A percentile compares a stretch with the other conserved stretches of the same genome.
Conservation (phyloP, 2,888 invertebrate species). For the Ennomos quercinarius region DNA sequence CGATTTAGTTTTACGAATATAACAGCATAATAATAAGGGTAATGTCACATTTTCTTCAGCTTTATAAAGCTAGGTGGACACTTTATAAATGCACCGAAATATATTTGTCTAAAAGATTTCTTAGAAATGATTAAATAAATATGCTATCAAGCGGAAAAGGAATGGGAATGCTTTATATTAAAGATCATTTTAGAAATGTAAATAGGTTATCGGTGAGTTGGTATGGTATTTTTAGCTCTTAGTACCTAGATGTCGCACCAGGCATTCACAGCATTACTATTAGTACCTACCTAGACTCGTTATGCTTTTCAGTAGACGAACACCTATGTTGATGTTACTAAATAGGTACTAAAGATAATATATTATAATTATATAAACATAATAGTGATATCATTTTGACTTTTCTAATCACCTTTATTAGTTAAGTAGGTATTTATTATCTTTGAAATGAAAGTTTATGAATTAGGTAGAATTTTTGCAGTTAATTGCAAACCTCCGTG, state of each 20-base stretch:
- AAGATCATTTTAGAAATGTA: slow-evolving; percentile 21
- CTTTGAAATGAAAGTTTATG: slow-evolving; percentile 39
- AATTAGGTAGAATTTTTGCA: slow-evolving; percentile 30
- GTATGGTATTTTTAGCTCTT: slow-evolving; percentile 6
- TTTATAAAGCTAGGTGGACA: slow-evolving; percentile 11
- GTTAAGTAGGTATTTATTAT: slow-evolving; percentile 39
- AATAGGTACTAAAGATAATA: slow-evolving; percentile 46
- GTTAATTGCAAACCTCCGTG: slow-evolving; percentile 26
- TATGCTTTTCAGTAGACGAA: slow-evolving; percentile 14
- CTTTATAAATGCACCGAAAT: slow-evolving; percentile 14
- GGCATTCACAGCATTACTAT: slow-evolving; percentile 8
- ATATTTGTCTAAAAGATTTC: slow-evolving; percentile 3
- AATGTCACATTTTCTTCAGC: slow-evolving; percentile 7
- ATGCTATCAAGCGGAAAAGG: slow-evolving; percentile 12
- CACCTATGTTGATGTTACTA: slow-evolving; percentile 40
- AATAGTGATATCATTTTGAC: slow-evolving; percentile 70
- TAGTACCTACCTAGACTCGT: slow-evolving; percentile 3
- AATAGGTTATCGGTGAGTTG: neutral
- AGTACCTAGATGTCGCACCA: slow-evolving; percentile 15
- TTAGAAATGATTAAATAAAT: slow-evolving; percentile 5
- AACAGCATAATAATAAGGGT: slow-evolving; percentile 1
- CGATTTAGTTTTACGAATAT: slow-evolving; percentile 4
- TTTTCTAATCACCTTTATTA: slow-evolving; percentile 42
- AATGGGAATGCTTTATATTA: slow-evolving; percentile 16
- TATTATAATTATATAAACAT: slow-evolving; percentile 32